These are phyloP conservation scores for Yponomeuta malinellus DNA, from an alignment of 2,888 invertebrate species.

Conservation along the genomic window DNA sequence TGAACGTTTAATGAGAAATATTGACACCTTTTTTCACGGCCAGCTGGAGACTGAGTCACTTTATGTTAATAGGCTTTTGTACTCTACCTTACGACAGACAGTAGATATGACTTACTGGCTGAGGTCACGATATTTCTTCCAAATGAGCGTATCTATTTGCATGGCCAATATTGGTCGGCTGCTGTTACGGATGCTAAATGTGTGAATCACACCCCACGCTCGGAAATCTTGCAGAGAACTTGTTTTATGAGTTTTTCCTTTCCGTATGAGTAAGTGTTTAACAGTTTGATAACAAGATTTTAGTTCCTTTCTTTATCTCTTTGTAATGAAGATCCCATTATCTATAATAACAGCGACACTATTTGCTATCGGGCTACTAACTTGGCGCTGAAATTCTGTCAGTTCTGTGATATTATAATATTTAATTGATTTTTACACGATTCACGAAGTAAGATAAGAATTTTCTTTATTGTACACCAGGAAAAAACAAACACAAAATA, in stretches of 20 bases:
- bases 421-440: too few species aligned
- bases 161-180: neutral
- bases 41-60: neutral
- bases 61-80: neutral
- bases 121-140: slow-evolving; percentile 6
- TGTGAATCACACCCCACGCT: slow-evolving; percentile 11
- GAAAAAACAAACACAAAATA: too few species aligned
- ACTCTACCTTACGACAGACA: slow-evolving; percentile 1
- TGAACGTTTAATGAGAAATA: neutral
- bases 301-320: neutral
- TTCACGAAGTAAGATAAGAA: too few species aligned
- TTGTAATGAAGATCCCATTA: neutral
- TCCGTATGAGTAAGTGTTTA: neutral
- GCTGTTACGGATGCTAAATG: neutral
- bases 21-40: neutral
- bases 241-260: neutral
- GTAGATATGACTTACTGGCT: slow-evolving; percentile 5
- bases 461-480: too few species aligned
- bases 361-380: neutral
- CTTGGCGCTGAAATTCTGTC: too few species aligned
- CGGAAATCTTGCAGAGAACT: neutral
- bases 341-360: neutral
- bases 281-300: neutral
- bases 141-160: slow-evolving; percentile 7
- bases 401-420: too few species aligned